A percentile compares a stretch with the other conserved stretches of the same genome.
phyloP scores from a whole-genome alignment of 1,140 invertebrate genomes.

The Leptopilina clavipes region DNA sequence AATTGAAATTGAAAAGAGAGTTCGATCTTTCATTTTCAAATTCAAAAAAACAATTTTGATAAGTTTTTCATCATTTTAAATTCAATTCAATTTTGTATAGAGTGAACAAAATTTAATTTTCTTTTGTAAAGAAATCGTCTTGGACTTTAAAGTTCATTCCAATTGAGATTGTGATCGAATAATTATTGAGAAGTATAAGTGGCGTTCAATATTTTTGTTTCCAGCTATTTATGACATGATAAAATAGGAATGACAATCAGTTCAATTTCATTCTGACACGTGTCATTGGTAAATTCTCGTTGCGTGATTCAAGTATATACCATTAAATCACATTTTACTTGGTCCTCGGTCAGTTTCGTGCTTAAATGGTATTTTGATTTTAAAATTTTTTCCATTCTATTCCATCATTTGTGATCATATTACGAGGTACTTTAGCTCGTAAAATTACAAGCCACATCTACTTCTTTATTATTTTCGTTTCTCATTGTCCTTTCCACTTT shows the following conservation, averaged over 20 bases:
- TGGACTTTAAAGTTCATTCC: too few species aligned
- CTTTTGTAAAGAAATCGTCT: too few species aligned
- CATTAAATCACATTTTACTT: not conserved
- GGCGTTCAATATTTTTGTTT: not conserved
- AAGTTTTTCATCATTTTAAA: too few species aligned
- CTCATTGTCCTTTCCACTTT: not conserved
- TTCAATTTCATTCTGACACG: not conserved
- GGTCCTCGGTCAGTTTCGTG: constrained; percentile 2
- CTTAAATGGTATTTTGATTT: not conserved
- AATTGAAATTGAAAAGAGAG: not conserved
- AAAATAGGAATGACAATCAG: constrained; percentile 21
- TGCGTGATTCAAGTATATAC: constrained; percentile 1
- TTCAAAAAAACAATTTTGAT: too few species aligned
- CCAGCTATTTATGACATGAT: not conserved
- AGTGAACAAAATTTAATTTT: too few species aligned
- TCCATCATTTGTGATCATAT: not conserved
- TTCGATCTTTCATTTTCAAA: not conserved
- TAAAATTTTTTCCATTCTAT: not conserved
- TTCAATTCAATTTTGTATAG: too few species aligned
- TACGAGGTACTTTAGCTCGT: not conserved
- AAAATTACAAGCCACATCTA: not conserved
- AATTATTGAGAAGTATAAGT: not conserved
- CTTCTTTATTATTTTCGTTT: too few species aligned
- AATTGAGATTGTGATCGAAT: too few species aligned
- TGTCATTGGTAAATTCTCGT: constrained; percentile 9